These are phyloP conservation scores for Psylliodes chrysocephalus DNA, from an alignment of 2,888 invertebrate species.

Conservation along the genomic window DNA sequence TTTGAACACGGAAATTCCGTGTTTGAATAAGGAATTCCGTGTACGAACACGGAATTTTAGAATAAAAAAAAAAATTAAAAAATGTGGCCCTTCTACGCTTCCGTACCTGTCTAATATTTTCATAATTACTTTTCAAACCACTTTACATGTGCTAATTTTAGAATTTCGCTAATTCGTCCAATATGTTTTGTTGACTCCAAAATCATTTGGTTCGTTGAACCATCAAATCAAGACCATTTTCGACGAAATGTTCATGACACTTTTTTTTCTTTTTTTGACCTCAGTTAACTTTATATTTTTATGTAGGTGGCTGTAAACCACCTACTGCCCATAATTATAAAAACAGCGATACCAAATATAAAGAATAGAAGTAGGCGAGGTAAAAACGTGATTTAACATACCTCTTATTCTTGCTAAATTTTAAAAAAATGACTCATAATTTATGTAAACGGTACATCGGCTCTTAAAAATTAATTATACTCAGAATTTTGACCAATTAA, in stretches of 20 bases:
- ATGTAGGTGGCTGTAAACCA: conserved; percentile 22
- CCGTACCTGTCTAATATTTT: too few relatives aligned
- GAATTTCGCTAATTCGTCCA: too few relatives aligned
- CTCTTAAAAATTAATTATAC: neutral
- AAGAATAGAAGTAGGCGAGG: conserved; percentile 27
- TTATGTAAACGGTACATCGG: neutral
- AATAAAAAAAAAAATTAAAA: too few relatives aligned
- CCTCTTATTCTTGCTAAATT: conserved; percentile 25
- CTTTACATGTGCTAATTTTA: too few relatives aligned
- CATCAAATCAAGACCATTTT: neutral
- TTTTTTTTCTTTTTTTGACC: conserved; percentile 7
- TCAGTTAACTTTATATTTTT: conserved; percentile 4
- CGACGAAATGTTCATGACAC: conserved; percentile 1
- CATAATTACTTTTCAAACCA: too few relatives aligned
- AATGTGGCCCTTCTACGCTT: too few relatives aligned
- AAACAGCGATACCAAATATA: conserved; percentile 28
- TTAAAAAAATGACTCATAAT: conserved; percentile 28
- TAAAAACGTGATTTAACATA: conserved; percentile 28
- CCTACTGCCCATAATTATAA: conserved; percentile 31
- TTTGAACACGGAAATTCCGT: too few relatives aligned
- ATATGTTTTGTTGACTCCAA: too few relatives aligned
- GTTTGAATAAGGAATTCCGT: too few relatives aligned
- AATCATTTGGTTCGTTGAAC: neutral
- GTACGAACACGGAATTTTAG: too few relatives aligned
- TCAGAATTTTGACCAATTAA: neutral